These are phyloP conservation scores for Campylomormyrus numenius DNA, from an alignment of 2,113 vertebrate species.

Conservation along the genomic window DNA sequence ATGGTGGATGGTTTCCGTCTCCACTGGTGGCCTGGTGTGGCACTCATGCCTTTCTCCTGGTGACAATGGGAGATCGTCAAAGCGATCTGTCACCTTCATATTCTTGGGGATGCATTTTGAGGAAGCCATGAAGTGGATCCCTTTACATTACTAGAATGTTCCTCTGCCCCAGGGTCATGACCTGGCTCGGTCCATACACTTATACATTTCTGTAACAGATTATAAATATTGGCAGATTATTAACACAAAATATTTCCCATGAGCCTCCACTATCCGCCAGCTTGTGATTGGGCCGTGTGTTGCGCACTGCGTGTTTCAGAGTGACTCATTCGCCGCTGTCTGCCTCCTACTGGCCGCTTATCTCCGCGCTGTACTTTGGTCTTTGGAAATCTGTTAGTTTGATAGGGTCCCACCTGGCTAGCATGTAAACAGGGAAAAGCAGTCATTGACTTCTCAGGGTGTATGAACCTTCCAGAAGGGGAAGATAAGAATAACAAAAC, in stretches of 20 bases:
- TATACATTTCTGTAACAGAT: background rate
- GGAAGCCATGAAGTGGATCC: background rate
- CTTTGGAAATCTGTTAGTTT: background rate
- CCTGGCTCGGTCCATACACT: background rate
- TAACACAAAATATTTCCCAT: background rate
- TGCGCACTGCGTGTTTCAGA: background rate
- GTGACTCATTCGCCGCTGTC: background rate
- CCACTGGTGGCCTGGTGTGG: background rate
- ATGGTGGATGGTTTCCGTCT: background rate
- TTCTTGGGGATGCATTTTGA: background rate
- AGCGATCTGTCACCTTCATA: background rate
- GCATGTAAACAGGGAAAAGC: background rate
- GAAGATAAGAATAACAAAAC: background rate
- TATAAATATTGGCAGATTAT: background rate
- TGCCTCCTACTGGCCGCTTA: background rate
- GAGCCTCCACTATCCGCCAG: background rate
- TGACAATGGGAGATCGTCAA: background rate
- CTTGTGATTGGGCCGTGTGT: background rate
- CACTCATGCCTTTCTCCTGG: background rate
- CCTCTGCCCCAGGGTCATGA: background rate
- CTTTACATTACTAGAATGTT: background rate
- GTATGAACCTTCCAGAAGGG: background rate
- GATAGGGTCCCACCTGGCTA: background rate
- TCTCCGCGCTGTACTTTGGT: background rate
- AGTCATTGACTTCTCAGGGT: background rate